Percentiles rank a stretch among this genome's conserved stretches.
These are phyloP conservation scores for Calameuta idolon DNA, from an alignment of 2,888 invertebrate genomes.

Conservation along the genomic window DNA sequence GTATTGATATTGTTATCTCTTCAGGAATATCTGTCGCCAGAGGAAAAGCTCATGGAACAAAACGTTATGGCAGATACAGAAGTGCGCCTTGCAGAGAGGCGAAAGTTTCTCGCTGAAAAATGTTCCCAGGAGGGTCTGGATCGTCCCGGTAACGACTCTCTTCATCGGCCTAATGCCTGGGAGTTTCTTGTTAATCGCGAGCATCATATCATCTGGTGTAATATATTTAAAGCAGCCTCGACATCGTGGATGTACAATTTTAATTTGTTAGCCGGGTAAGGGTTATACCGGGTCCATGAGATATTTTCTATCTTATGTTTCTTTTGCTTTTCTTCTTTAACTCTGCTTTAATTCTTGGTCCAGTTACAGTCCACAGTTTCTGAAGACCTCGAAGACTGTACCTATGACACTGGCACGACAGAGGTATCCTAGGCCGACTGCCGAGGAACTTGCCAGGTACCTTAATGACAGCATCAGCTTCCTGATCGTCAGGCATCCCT, in stretches of 20 bases:
- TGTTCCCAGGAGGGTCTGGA: constrained; percentile 75
- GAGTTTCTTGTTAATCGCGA: constrained; percentile 85
- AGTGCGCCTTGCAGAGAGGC: constrained; percentile 72
- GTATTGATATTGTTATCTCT: constrained; percentile 7
- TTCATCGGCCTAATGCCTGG: constrained; percentile 84
- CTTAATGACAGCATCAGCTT: constrained; percentile 84
- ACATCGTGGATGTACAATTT: constrained; percentile 95
- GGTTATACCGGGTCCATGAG: constrained; percentile 18
- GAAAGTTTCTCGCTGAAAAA: constrained; percentile 71
- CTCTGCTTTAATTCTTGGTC: constrained; percentile 16
- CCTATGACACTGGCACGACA: constrained; percentile 83
- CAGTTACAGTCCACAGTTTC: constrained; percentile 79
- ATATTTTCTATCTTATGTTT: neutral
- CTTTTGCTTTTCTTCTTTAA: constrained; percentile 44
- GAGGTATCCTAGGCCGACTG: constrained; percentile 81
- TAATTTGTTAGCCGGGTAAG: constrained; percentile 82
- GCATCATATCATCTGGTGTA: constrained; percentile 86
- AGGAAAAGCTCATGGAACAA: constrained; percentile 61
- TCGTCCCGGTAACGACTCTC: constrained; percentile 70
- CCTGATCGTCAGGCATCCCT: constrained; percentile 84
- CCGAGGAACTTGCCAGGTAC: constrained; percentile 78
- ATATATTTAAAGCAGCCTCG: constrained; percentile 83
- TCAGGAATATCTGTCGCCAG: constrained; percentile 48
- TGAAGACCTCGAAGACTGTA: constrained; percentile 82
- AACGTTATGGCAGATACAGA: constrained; percentile 73